phyloP scores from a whole-genome alignment of 2,113 vertebrate genomes.

The Brachyhypopomus occidentalis region DNA sequence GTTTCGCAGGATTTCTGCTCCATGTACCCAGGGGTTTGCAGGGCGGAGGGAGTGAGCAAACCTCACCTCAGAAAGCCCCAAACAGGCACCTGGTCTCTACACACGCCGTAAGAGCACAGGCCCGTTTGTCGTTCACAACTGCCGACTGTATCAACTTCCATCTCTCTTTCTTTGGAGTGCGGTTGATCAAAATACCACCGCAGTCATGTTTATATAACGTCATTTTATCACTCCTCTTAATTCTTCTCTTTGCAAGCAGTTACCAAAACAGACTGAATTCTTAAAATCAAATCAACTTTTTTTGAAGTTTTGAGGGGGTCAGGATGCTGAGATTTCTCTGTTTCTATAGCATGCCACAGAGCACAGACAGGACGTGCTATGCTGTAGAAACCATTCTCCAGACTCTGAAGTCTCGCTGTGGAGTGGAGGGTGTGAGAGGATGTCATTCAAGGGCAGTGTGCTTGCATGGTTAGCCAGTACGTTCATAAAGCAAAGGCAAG shows the following conservation, averaged over 20 bases:
- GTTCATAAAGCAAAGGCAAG: not conserved
- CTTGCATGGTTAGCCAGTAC: not conserved
- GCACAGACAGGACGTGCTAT: constrained; percentile 23
- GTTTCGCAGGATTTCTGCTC: constrained; percentile 37
- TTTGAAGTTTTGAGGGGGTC: constrained; percentile 9
- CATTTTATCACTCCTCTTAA: constrained; percentile 11
- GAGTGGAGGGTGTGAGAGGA: too few species aligned
- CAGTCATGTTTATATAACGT: constrained; percentile 27
- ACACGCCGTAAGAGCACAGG: not conserved
- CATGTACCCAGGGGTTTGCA: not conserved
- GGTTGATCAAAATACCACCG: constrained; percentile 23
- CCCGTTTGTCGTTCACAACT: too few species aligned
- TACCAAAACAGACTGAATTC: constrained; percentile 12
- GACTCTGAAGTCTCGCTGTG: not conserved
- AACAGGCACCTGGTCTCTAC: constrained; percentile 30
- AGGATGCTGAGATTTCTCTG: constrained; percentile 28
- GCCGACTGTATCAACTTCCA: constrained; percentile 33
- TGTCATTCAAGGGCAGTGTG: not conserved
- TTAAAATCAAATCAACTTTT: constrained; percentile 29
- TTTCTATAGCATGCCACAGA: constrained; percentile 24
- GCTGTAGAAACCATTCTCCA: constrained; percentile 1
- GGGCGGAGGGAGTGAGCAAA: constrained; percentile 55
- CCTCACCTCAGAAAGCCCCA: constrained; percentile 43
- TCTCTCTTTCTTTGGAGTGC: constrained; percentile 16
- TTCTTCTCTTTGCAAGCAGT: not conserved